Percentiles rank a stretch among this genome's conserved stretches.
Evolutionary conservation across 1,140 invertebrate species (phyloP).

Genomic region (Pseudoatta argentina): DNA sequence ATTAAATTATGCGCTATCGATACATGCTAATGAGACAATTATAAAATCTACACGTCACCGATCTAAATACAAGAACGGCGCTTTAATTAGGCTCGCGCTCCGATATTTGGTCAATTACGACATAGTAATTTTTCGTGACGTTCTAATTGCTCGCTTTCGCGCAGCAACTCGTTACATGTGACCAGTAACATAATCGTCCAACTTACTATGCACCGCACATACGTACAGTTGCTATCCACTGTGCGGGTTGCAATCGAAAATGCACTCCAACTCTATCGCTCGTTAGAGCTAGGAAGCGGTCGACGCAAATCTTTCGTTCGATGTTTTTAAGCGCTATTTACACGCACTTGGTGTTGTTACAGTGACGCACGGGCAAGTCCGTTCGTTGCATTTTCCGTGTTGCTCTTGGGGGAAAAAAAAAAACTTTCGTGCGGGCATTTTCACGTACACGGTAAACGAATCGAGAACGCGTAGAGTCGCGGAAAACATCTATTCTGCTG

Average conservation of each 20-base stretch:
- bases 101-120: conserved; percentile 42
- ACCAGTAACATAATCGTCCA: conserved; percentile 47
- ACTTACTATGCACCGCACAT: conserved; percentile 29
- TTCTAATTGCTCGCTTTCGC: conserved; percentile 37
- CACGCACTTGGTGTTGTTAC: not conserved
- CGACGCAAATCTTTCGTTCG: conserved; percentile 5
- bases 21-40: conserved; percentile 45
- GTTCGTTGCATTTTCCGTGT: not conserved
- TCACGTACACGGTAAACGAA: conserved; percentile 8
- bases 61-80: conserved; percentile 28
- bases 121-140: conserved; percentile 52
- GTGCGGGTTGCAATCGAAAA: not conserved
- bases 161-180: conserved; percentile 24
- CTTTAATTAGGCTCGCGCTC: conserved; percentile 46
- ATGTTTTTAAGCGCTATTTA: conserved; percentile 38
- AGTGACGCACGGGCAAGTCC: not conserved
- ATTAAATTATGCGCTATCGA: conserved; percentile 27
- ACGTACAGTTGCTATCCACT: not conserved
- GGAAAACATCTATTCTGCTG: not conserved
- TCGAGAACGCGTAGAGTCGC: conserved; percentile 2
- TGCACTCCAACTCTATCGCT: not conserved
- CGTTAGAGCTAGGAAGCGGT: not conserved
- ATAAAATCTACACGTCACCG: conserved; percentile 21
- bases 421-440: not conserved
- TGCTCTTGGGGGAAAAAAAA: not conserved